Evolutionary conservation across 2,797 vertebrate species (phyloP), one percentile per base, ranked within the genome.

Genomic region (Epinephelus malabaricus): DNA sequence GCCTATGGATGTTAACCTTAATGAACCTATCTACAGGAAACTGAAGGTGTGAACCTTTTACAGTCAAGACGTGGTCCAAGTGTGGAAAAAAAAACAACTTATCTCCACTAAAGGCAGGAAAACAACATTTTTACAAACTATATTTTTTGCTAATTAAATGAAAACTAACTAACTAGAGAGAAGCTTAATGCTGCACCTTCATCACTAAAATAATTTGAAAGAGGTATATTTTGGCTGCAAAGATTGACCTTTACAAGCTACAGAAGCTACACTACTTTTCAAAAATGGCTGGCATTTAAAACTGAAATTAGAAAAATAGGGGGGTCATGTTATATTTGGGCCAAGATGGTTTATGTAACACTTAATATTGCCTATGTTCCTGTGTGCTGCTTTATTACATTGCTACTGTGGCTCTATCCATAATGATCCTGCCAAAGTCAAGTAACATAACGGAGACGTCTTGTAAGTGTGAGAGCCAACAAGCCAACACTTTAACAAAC

Each of bases 401-500:
- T 49, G 7, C 12, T 47, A 3, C 13, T 50, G 21, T 5, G 40
- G 59, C 54, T 58, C 17, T 40, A 9, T 53, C 19, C 3, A 0
- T 53, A 34, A 59, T 46, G 30, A 69, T 27, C 45, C 30, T 17
- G 12, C n/a, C 10, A 47, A 45, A 58, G 53, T 18, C 30, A 23
- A 21, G 49, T 13, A 50, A n/a, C 17, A 1, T 40, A 50, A 53
- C 3, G 3, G 34, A 53, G 14, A 63, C 11, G 15, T 34, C 23
- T 7, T 14, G 8, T 25, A 58, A 45, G 59, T 18, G 11, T 21
- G 4, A 46, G 45, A 65, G 40, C 38, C 38, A 58, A 56, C 18
- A 45, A 62, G 18, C 51, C 5, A 27, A 68, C 51, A 51, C 21
- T 61, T 45, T 23, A 66, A 53, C 50, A 70, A 19, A 67, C 73